Base-by-base conservation (phyloP, 2,113 vertebrate species). In the Anolis carolinensis region DNA sequence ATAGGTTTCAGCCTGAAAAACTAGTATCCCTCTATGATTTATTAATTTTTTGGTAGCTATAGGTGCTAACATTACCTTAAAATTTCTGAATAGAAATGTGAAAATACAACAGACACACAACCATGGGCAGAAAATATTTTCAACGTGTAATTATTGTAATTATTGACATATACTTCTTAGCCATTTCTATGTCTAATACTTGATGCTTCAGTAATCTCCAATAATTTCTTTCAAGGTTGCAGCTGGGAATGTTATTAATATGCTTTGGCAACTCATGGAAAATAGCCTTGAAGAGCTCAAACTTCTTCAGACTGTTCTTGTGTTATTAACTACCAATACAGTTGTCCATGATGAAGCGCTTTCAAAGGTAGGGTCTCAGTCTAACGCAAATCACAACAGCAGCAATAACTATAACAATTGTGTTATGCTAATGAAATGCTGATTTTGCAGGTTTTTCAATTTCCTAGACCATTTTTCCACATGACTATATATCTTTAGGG, bases 211-310 rank as follows among this genome's bases (percentile, higher is more conserved):
- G n/a, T 88, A 18, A 18, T 21, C 71, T 92, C 83, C 92, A 90
- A 89, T 2, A 27, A 78, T 92, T 95, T 85, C 75, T 90, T 94
- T 91, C 55, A 95, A 99, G 99, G 97, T 96, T 84, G 98, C 99
- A 52, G 99, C 98, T 32, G 99, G 98, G 90, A 99, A 99, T 96
- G 98, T 99, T 92, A 99, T 99, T 94, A 99, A 99, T 95, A 99
- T 99, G 98, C 95, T 99, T 93, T 99, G 99, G 99, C 99, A 99
- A 92, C 96, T 99, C 92, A 99, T 99, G 99, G 99, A 99, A 94
- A 99, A 99, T 80, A 97, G 98, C 85, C 96, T 99, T 89, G 99
- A 99, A 96, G 99, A 99, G 96, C 97, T 99, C 75, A 99, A 99
- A 85, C 96, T 99, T 27, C 95, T 99, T 67, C 99, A 99, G 94